phyloP scores from a whole-genome alignment of 2,113 vertebrate genomes.

The Phrynosoma blainvillii region DNA sequence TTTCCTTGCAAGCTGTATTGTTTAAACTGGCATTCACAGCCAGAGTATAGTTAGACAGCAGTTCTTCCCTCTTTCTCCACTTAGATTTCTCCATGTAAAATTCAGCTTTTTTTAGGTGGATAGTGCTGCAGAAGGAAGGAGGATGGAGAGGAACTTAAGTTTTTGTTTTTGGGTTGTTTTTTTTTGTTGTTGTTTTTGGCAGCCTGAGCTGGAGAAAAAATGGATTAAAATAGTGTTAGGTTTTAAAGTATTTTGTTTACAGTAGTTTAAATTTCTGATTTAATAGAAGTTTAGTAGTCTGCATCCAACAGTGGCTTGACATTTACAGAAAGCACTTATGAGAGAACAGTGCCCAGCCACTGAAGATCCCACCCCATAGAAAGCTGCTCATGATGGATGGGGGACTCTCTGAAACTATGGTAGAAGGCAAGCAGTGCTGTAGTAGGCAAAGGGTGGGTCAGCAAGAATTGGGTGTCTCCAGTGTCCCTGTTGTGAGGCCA shows the following conservation, averaged over 20 bases:
- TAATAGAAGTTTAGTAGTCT: background rate
- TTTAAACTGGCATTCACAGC: background rate
- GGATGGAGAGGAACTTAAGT: background rate
- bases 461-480: too few species aligned
- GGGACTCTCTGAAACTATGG: too few species aligned
- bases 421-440: too few species aligned
- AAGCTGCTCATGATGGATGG: too few species aligned
- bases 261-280: too few species aligned
- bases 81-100: background rate
- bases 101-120: background rate
- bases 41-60: background rate
- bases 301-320: too few species aligned
- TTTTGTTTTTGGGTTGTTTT: too few species aligned
- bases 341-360: too few species aligned
- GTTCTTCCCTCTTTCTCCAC: background rate
- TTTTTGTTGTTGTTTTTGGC: background rate
- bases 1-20: background rate
- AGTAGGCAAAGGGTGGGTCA: too few species aligned
- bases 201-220: background rate
- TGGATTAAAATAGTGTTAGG: background rate
- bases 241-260: background rate
- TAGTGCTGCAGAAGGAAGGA: background rate
- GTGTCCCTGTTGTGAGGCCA: background rate
- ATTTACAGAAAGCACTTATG: too few species aligned
- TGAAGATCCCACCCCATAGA: too few species aligned